Evolutionary conservation across 2,797 vertebrate genomes (phyloP).

Genomic region (Psittacula derbiana): DNA sequence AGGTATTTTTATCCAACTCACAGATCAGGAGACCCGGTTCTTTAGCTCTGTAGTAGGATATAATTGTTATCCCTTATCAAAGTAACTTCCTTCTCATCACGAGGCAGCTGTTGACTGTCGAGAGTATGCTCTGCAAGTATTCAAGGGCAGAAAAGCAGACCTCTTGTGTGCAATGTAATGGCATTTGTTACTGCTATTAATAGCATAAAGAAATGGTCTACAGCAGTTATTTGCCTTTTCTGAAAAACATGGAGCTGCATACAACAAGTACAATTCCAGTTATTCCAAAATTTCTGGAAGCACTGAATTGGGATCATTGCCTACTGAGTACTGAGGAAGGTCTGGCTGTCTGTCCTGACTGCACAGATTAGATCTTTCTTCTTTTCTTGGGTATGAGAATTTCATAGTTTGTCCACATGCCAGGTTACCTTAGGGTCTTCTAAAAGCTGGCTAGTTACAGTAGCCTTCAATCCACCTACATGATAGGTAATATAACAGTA

Average conservation of each 20-base stretch:
- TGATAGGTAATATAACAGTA: not conserved
- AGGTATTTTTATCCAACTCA: not conserved
- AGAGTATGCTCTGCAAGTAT: not conserved
- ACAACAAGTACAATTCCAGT: not conserved
- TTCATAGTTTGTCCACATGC: not conserved
- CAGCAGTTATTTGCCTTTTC: not conserved
- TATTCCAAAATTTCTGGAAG: not conserved
- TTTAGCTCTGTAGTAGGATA: not conserved
- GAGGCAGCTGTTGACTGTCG: not conserved
- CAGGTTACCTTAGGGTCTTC: not conserved
- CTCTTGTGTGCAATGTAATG: rapidly evolving
- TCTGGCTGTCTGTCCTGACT: not conserved
- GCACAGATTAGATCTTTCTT: not conserved
- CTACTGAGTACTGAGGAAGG: not conserved
- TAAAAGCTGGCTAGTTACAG: not conserved
- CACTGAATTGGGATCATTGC: not conserved
- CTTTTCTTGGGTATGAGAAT: not conserved
- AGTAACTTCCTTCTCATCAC: not conserved
- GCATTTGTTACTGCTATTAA: not conserved
- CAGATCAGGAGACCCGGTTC: not conserved
- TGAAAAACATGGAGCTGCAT: not conserved
- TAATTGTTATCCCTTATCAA: not conserved
- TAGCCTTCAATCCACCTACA: not conserved
- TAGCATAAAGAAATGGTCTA: not conserved
- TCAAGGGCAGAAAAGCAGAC: not conserved